Evolutionary conservation across 2,797 vertebrate genomes (phyloP).

Genomic region (Crenichthys baileyi): DNA sequence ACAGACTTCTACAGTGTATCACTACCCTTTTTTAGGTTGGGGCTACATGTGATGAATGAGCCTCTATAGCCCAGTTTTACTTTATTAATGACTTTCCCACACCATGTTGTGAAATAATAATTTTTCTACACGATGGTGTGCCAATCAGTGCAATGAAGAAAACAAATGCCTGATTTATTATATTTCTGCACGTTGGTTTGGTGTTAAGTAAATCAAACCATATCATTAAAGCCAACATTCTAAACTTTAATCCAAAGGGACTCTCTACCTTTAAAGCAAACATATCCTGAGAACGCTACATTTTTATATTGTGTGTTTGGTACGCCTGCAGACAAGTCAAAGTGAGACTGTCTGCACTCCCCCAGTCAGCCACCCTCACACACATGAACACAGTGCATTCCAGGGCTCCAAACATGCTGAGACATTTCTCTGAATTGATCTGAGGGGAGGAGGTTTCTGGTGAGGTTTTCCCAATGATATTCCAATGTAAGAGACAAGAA

Average conservation of each 20-base stretch:
- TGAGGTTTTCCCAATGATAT: constrained; percentile 58
- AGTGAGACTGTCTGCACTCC: constrained; percentile 61
- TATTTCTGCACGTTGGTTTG: neutral
- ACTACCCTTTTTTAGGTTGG: neutral
- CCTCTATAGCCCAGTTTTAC: neutral
- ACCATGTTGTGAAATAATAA: neutral
- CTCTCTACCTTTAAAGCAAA: neutral
- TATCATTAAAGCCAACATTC: neutral
- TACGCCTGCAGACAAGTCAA: constrained; percentile 49
- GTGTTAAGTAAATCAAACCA: neutral
- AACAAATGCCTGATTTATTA: neutral
- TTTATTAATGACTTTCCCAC: neutral
- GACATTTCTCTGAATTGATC: constrained; percentile 73
- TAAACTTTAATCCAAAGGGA: neutral
- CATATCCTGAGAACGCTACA: constrained; percentile 27
- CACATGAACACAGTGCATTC: constrained; percentile 60
- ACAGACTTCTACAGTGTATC: neutral
- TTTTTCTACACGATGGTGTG: neutral
- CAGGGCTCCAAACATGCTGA: constrained; percentile 74
- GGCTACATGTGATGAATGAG: neutral
- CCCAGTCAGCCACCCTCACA: constrained; percentile 29
- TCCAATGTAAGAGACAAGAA: constrained; percentile 47
- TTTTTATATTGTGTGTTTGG: constrained; percentile 26
- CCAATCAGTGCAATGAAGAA: neutral
- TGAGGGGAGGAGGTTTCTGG: constrained; percentile 54